Percentiles rank a stretch among this genome's conserved stretches.
phyloP scores from a whole-genome alignment of 64 coral and sea anemone genomes.

The Montipora cactus region DNA sequence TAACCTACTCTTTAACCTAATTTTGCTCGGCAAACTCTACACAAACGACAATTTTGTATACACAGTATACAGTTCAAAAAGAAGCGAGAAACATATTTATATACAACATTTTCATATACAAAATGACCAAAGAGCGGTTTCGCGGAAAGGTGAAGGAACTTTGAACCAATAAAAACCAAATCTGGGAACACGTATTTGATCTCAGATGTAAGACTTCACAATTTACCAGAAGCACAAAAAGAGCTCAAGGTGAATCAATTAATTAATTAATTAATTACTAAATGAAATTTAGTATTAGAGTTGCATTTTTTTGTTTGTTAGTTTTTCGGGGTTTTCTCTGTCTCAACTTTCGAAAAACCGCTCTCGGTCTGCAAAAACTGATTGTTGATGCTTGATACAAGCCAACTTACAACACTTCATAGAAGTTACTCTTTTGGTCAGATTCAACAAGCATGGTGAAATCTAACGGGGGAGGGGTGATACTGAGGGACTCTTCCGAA shows the following conservation, averaged over 20 bases:
- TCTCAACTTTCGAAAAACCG: neutral
- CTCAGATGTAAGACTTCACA: no score
- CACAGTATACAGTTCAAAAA: neutral
- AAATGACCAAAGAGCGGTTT: neutral
- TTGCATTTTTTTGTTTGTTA: no score
- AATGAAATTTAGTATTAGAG: no score
- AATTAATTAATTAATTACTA: no score
- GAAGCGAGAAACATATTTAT: neutral
- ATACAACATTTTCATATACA: neutral
- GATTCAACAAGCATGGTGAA: constrained; percentile 9
- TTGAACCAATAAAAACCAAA: no score
- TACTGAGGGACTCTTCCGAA: neutral
- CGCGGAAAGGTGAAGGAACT: neutral
- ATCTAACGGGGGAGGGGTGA: neutral
- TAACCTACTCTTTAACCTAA: neutral
- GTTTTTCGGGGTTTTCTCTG: no score
- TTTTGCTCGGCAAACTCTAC: neutral
- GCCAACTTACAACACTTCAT: constrained; percentile 50
- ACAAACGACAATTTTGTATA: neutral
- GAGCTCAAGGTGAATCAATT: no score
- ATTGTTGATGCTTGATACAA: constrained; percentile 35
- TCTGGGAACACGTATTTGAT: no score
- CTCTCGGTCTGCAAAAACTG: neutral
- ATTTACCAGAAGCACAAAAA: no score
- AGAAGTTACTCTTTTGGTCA: constrained; percentile 36